These are phyloP conservation scores for Rhinatrema bivittatum DNA, from an alignment of 2,797 vertebrate species.

Conservation along the genomic window DNA sequence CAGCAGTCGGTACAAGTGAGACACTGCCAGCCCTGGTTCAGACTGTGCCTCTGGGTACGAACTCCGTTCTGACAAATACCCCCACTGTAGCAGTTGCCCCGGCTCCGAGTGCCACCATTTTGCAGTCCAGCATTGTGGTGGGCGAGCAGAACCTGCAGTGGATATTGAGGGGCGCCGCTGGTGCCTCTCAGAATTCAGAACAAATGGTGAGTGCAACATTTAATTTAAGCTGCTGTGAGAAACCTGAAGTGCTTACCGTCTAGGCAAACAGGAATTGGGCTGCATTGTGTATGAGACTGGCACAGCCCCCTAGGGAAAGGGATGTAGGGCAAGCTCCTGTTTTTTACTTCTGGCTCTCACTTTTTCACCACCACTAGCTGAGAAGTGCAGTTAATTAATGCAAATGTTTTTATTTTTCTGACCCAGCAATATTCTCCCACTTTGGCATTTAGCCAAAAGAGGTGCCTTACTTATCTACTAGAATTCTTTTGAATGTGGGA, in stretches of 20 bases:
- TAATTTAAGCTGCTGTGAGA: neutral
- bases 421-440: too few species aligned
- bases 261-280: too few species aligned
- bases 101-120: constrained; percentile 66
- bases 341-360: too few species aligned
- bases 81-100: constrained; percentile 79
- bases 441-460: too few species aligned
- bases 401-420: too few species aligned
- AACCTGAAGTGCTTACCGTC: neutral
- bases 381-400: too few species aligned
- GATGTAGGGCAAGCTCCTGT: too few species aligned
- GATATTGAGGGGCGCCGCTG: constrained; percentile 88
- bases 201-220: constrained; percentile 69
- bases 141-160: constrained; percentile 95
- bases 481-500: too few species aligned
- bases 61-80: constrained; percentile 63
- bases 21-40: constrained; percentile 60
- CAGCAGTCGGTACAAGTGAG: constrained; percentile 36
- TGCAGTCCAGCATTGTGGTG: constrained; percentile 89
- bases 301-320: too few species aligned
- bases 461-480: too few species aligned
- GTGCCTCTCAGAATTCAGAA: constrained; percentile 76
- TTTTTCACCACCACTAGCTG: too few species aligned
- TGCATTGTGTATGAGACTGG: too few species aligned
- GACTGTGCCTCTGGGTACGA: constrained; percentile 74